phyloP scores from a whole-genome alignment of 2,113 vertebrate species.

The Genyomyrus donnyi region DNA sequence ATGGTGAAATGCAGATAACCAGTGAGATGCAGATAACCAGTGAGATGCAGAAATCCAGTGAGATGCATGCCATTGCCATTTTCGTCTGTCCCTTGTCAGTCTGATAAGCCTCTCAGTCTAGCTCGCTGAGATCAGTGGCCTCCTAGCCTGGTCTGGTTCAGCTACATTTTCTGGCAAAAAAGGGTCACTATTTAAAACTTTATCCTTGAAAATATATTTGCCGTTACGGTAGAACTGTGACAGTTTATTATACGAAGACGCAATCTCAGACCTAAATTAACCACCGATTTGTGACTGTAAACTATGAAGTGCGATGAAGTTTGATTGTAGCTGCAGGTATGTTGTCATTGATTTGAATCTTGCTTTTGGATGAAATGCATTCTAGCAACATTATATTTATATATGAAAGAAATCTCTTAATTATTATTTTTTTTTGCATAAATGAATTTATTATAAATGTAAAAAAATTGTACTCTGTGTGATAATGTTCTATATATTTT shows the following conservation, averaged over 20 bases:
- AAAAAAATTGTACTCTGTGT: neutral
- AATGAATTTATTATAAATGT: constrained; percentile 13
- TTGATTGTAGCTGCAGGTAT: neutral
- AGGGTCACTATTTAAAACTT: neutral
- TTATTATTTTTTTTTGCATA: constrained; percentile 1
- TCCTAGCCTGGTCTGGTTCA: neutral
- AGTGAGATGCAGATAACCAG: neutral
- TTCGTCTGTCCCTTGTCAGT: neutral
- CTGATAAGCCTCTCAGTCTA: neutral
- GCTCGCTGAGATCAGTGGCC: neutral
- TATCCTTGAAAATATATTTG: neutral
- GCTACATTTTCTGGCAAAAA: neutral
- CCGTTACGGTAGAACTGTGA: neutral
- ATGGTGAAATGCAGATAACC: neutral
- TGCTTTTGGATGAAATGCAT: constrained; percentile 5
- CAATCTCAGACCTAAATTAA: neutral
- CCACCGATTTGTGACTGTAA: neutral
- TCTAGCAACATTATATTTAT: constrained; percentile 3
- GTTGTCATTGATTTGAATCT: neutral
- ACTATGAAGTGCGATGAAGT: neutral
- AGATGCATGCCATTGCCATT: neutral
- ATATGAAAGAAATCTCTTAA: constrained; percentile 13
- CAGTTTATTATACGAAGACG: neutral
- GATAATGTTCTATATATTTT: constrained; percentile 9
- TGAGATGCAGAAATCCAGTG: neutral